Conservation (phyloP, 2,113 vertebrate species). For the Ranitomeya imitator region DNA sequence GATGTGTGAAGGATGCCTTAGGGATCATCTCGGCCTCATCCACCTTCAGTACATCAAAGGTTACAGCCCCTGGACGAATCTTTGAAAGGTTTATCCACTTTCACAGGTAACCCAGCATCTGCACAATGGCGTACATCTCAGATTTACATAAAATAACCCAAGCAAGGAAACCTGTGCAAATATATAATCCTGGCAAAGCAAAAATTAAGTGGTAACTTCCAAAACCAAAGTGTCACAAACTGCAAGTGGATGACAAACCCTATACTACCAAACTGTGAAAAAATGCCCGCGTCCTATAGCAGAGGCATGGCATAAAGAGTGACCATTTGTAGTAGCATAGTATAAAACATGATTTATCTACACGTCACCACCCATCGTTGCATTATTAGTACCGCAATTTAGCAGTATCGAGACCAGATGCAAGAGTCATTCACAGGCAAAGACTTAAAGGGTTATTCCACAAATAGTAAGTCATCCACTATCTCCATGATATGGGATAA, state of each 20-base stretch:
- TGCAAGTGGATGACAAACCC: not conserved
- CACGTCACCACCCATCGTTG: not conserved
- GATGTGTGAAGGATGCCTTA: too few species aligned
- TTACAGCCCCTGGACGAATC: not conserved
- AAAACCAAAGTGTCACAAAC: not conserved
- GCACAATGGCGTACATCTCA: not conserved
- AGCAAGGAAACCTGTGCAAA: not conserved
- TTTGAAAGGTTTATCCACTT: not conserved
- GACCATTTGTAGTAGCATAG: not conserved
- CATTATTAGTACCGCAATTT: not conserved
- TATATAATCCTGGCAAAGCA: too few species aligned
- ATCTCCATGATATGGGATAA: too few species aligned
- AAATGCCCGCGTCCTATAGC: not conserved
- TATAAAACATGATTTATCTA: not conserved
- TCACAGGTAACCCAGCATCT: not conserved
- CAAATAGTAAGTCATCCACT: too few species aligned
- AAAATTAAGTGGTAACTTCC: too few species aligned
- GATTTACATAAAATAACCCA: not conserved
- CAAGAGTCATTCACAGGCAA: slow-evolving; percentile 26
- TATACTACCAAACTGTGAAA: not conserved
- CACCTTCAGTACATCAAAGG: too few species aligned
- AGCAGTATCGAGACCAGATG: not conserved
- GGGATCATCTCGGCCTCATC: too few species aligned
- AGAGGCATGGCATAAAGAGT: not conserved
- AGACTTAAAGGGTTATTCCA: not conserved